Conservation (phyloP, 2,797 vertebrate species). For the Lagorchestes hirsutus region DNA sequence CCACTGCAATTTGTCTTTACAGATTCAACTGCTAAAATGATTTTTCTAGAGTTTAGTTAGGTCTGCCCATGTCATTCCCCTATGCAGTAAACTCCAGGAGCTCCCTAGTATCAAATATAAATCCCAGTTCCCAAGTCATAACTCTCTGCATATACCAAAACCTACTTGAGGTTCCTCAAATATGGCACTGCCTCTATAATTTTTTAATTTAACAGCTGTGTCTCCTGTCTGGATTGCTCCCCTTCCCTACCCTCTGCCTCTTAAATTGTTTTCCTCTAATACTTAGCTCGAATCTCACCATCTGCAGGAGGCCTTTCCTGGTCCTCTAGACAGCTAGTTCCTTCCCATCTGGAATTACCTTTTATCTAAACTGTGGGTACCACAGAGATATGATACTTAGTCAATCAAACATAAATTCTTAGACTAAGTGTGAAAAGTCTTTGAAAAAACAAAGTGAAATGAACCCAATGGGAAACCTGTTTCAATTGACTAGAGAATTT, state of each 20-base stretch:
- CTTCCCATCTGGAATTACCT: background rate
- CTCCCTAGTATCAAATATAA: background rate
- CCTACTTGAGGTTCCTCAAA: background rate
- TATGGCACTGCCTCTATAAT: background rate
- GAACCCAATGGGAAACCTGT: background rate
- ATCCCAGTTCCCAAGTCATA: background rate
- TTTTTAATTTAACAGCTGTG: background rate
- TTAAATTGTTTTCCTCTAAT: background rate
- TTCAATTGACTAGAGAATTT: background rate
- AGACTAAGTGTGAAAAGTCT: background rate
- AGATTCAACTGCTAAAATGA: background rate
- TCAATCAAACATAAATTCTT: background rate
- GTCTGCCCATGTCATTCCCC: background rate
- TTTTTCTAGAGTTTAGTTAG: background rate
- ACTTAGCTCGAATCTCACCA: background rate
- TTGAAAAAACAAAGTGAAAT: background rate
- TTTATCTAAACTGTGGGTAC: background rate
- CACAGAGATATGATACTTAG: background rate
- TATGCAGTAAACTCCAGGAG: background rate
- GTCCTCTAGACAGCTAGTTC: background rate
- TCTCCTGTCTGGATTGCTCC: background rate
- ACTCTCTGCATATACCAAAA: background rate
- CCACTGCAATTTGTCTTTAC: background rate
- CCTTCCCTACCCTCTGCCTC: background rate
- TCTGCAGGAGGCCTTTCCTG: background rate